phyloP scores from a whole-genome alignment of 2,113 vertebrate genomes.

The Eonycteris spelaea region DNA sequence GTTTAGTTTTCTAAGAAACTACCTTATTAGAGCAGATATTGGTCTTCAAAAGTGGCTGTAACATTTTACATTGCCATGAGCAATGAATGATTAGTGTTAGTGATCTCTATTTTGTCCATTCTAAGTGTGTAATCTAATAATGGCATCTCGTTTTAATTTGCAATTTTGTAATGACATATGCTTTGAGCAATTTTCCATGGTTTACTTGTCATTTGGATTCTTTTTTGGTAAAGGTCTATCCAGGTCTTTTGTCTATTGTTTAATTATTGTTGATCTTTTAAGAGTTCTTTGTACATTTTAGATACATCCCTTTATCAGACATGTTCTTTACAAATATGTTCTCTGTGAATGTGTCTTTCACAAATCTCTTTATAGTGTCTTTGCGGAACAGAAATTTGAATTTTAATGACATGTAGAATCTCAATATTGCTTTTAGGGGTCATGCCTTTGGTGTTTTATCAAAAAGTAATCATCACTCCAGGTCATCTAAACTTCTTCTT shows the following conservation, averaged over 20 bases:
- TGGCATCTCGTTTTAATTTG: neutral
- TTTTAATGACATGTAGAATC: neutral
- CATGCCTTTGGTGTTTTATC: neutral
- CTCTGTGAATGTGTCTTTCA: neutral
- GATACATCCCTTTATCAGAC: neutral
- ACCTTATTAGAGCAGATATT: too few species aligned
- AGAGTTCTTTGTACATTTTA: neutral
- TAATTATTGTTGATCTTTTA: neutral
- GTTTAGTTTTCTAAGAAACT: neutral
- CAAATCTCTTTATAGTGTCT: neutral
- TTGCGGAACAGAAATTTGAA: neutral
- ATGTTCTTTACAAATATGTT: neutral
- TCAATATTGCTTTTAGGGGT: neutral
- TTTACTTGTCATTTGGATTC: neutral
- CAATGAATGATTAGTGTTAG: neutral
- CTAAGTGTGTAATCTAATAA: neutral
- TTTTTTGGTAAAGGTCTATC: neutral
- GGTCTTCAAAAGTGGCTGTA: neutral
- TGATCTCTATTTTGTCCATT: neutral
- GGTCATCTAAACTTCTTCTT: neutral
- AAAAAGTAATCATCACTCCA: neutral
- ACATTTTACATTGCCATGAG: neutral
- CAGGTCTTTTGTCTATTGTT: neutral
- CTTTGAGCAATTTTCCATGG: neutral
- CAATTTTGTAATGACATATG: neutral